Base-by-base conservation (phyloP, 2,113 vertebrate species). In the Picathartes gymnocephalus region DNA sequence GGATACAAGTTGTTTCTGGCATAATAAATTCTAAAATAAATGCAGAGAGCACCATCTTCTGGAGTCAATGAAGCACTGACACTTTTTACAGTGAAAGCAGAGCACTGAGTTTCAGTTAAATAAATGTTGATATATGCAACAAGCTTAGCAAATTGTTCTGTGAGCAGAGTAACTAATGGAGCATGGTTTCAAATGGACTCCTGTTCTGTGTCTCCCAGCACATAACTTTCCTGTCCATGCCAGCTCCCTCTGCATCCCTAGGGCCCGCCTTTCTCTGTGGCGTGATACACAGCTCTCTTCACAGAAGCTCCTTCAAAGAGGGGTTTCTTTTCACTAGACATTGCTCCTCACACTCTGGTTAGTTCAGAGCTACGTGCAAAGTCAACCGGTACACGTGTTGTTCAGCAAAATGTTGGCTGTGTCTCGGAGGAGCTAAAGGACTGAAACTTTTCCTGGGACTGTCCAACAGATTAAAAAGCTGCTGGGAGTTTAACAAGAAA, bases 31-130 rank as follows among this genome's bases (percentile, higher is more conserved):
- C 33, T 45, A 60, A 97, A 93, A 86, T 35, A 92, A 96, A 98
- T 94, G 97, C 92, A 96, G 96, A 97, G 91, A 98, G 96, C 98
- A 97, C 98, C 98, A 98, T 96, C 98, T 98, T 95, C 96, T 97
- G 97, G 98, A 93, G 53, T 73, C 51, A 39, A 48, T 8, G 62
- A 57, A 54, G 13, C 33, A 73, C n/a, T 40, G 70, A 16, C 81
- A 81, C 54, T 65, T 31, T 42, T 79, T 65, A 61, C 22, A 18
- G 62, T 42, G 15, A 51, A 78, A 45, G 15, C 7, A 69, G 27
- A 61, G 9, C 6, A 9, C 0, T 35, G 44, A 57, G 22, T 17
- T 90, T 56, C 24, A 42, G 21, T 70, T 57, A 50, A 54, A 45
- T 48, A 77, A 31, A 76, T 30, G 40, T 81, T 74, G 86, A 10